Conservation (phyloP, 2,113 vertebrate species). For the Strigops habroptila region DNA sequence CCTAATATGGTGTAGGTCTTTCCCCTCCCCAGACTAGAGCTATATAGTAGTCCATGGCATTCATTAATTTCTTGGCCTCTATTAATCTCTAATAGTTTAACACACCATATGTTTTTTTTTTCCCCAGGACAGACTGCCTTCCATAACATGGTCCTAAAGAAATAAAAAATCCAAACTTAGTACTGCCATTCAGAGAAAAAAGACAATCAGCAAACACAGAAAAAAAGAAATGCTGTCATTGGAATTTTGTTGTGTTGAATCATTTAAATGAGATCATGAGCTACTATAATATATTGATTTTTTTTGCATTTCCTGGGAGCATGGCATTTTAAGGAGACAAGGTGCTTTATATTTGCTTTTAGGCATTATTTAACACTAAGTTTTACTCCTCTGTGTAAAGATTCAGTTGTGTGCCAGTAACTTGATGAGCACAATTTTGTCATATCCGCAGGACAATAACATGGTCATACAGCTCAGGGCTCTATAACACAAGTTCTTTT, state of each 20-base stretch:
- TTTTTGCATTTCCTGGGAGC: conserved; percentile 29
- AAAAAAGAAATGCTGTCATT: neutral
- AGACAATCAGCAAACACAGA: neutral
- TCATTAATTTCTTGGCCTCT: neutral
- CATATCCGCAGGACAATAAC: neutral
- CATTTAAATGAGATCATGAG: conserved; percentile 48
- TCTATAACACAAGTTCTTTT: neutral
- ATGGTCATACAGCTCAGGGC: neutral
- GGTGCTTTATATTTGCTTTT: conserved; percentile 23
- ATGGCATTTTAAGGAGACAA: conserved; percentile 37
- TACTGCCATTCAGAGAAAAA: neutral
- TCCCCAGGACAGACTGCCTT: neutral
- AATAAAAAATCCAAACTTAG: neutral
- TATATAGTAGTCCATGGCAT: neutral
- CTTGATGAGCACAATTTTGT: neutral
- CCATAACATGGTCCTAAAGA: neutral
- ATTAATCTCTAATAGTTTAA: neutral
- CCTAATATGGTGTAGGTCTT: neutral
- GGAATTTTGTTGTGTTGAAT: conserved; percentile 42
- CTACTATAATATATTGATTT: conserved; percentile 8
- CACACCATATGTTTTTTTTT: neutral
- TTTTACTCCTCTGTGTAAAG: conserved; percentile 4
- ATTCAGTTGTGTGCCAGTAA: neutral
- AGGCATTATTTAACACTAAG: conserved; percentile 42
- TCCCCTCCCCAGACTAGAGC: neutral